Conservation (phyloP, 2,113 vertebrate species). For the Gracilinanus agilis region DNA sequence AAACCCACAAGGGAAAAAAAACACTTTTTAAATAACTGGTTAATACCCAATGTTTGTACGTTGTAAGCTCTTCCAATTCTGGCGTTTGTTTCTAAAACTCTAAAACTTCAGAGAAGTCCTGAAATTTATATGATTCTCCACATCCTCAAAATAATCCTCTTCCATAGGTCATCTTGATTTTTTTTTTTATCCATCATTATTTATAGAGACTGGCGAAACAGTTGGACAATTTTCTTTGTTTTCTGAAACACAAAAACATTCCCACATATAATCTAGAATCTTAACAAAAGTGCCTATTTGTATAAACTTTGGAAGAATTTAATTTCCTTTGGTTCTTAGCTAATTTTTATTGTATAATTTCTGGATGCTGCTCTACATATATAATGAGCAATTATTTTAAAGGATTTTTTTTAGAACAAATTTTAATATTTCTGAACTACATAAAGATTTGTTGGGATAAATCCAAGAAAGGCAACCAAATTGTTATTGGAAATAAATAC, state of each 20-base stretch:
- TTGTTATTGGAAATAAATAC: constrained; percentile 31
- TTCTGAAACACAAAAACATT: constrained; percentile 81
- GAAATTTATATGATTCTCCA: constrained; percentile 30
- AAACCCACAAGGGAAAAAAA: constrained; percentile 3
- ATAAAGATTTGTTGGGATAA: constrained; percentile 20
- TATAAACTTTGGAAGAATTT: constrained; percentile 40
- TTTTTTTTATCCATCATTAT: constrained; percentile 40
- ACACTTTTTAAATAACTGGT: constrained; percentile 54
- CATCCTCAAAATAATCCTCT: constrained; percentile 55
- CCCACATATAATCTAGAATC: constrained; percentile 9
- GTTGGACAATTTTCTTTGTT: constrained; percentile 58
- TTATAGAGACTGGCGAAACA: constrained; percentile 31
- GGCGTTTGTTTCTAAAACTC: constrained; percentile 55
- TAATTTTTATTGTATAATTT: constrained; percentile 54
- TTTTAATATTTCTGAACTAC: constrained; percentile 34
- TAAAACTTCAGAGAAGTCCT: constrained; percentile 59
- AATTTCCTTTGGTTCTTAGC: constrained; percentile 46
- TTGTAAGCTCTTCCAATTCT: constrained; percentile 48
- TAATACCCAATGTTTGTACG: constrained; percentile 42
- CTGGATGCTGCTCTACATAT: neutral
- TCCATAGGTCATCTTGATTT: constrained; percentile 30
- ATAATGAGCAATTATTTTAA: neutral
- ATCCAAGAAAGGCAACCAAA: constrained; percentile 14
- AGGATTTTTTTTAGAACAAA: constrained; percentile 34
- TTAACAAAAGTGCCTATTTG: constrained; percentile 32